Conservation (phyloP, 2,888 invertebrate genomes). For the Cheilosia grossa region DNA sequence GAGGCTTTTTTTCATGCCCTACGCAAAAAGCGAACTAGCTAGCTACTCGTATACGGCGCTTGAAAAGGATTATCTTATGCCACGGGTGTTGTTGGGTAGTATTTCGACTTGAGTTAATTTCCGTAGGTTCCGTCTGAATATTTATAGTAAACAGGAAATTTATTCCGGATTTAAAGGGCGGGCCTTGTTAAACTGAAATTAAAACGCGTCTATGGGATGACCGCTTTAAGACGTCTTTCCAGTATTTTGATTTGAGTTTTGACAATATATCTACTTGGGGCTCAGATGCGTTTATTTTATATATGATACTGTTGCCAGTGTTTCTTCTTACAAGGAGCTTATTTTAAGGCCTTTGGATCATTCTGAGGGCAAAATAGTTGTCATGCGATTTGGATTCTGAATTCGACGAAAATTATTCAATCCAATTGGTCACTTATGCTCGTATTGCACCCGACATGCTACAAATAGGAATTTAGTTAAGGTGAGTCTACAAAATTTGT, state of each 20-base stretch:
- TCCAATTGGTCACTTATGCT: no score
- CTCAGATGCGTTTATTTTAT: no score
- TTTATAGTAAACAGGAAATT: slow-evolving; percentile 52
- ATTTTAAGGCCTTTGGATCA: no score
- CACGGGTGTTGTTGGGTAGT: slow-evolving; percentile 24
- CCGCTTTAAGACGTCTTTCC: not conserved
- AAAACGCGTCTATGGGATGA: not conserved
- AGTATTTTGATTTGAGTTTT: not conserved
- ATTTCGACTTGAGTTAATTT: slow-evolving; percentile 67
- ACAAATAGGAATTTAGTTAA: no score
- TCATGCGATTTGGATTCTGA: no score
- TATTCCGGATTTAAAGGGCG: slow-evolving; percentile 33
- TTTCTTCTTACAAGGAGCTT: no score
- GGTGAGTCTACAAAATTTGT: no score
- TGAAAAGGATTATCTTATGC: slow-evolving; percentile 60
- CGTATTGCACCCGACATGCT: no score
- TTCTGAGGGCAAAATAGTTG: no score
- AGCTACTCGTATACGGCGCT: slow-evolving; percentile 19
- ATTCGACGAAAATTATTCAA: no score
- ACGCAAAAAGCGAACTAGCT: slow-evolving; percentile 6
- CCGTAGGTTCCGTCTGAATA: slow-evolving; percentile 48
- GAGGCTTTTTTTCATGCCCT: slow-evolving; percentile 28
- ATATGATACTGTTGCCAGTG: no score
- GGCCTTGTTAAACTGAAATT: slow-evolving; percentile 5
- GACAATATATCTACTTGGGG: no score